phyloP scores from a whole-genome alignment of 1,140 invertebrate species.

The Belonocnema kinseyi region DNA sequence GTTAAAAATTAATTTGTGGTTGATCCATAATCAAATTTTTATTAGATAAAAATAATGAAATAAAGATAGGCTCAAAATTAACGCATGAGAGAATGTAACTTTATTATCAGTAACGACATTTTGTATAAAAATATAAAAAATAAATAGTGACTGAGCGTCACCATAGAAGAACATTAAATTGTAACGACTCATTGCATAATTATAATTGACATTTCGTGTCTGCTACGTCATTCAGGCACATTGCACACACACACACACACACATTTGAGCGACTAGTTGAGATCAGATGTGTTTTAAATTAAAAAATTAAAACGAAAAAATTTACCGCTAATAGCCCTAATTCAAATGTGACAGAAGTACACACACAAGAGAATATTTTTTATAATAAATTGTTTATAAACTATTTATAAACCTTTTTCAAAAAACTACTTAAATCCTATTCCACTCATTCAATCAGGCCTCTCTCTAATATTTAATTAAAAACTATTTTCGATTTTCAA shows the following conservation, averaged over 20 bases:
- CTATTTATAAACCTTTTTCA: too few species aligned
- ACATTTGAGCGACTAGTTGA: conserved; percentile 40
- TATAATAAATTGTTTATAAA: too few species aligned
- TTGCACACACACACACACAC: conserved; percentile 9
- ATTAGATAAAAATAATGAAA: not conserved
- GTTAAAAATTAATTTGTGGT: too few species aligned
- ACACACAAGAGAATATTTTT: too few species aligned
- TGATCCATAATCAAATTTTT: not conserved
- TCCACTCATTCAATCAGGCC: too few species aligned
- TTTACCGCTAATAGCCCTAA: too few species aligned
- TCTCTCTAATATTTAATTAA: too few species aligned
- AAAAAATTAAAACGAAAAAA: not conserved
- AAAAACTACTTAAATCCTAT: too few species aligned
- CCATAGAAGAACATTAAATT: conserved; percentile 32
- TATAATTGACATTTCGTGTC: conserved; percentile 19
- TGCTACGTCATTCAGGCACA: conserved; percentile 4
- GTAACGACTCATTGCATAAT: conserved; percentile 13
- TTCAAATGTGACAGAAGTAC: too few species aligned
- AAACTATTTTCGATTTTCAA: too few species aligned
- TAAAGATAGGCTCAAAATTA: not conserved
- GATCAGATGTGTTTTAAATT: conserved; percentile 35
- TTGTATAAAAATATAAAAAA: conserved; percentile 66
- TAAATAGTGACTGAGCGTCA: conserved; percentile 52
- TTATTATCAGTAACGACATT: conserved; percentile 38
- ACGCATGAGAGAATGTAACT: conserved; percentile 16